Evolutionary conservation across 2,797 vertebrate genomes (phyloP).

Genomic region (Malacoraja senta): DNA sequence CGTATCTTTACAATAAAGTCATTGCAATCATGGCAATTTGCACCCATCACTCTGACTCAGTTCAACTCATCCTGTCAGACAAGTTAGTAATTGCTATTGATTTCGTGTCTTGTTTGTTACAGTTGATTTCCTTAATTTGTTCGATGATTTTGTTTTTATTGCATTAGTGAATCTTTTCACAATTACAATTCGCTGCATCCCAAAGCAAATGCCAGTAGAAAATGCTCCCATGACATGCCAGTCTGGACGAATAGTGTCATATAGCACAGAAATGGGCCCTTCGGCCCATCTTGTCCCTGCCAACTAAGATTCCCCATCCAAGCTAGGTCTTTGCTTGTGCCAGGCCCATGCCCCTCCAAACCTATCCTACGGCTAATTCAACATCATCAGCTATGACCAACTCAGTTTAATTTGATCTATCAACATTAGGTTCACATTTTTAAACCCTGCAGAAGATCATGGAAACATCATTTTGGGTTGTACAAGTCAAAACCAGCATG

Average conservation of each 20-base stretch:
- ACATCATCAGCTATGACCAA: not conserved
- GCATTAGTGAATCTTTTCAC: not conserved
- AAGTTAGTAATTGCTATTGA: not conserved
- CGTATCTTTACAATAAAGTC: not conserved
- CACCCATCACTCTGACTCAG: not conserved
- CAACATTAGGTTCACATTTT: too few species aligned
- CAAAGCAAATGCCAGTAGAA: not conserved
- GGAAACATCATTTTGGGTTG: not conserved
- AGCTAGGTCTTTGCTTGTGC: too few species aligned
- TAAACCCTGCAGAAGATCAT: not conserved
- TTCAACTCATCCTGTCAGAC: not conserved
- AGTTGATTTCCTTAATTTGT: not conserved
- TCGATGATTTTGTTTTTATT: slow-evolving; percentile 2
- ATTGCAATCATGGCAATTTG: not conserved
- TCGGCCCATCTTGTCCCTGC: too few species aligned
- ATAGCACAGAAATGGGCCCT: too few species aligned
- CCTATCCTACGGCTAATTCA: not conserved
- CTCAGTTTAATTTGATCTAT: not conserved
- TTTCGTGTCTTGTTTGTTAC: not conserved
- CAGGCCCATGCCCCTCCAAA: too few species aligned
- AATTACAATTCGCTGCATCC: not conserved
- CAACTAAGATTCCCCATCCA: too few species aligned
- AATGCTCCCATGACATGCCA: not conserved
- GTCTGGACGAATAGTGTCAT: not conserved
- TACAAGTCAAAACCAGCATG: not conserved